phyloP scores from a whole-genome alignment of 2,797 vertebrate species.

The Anguilla megastoma region DNA sequence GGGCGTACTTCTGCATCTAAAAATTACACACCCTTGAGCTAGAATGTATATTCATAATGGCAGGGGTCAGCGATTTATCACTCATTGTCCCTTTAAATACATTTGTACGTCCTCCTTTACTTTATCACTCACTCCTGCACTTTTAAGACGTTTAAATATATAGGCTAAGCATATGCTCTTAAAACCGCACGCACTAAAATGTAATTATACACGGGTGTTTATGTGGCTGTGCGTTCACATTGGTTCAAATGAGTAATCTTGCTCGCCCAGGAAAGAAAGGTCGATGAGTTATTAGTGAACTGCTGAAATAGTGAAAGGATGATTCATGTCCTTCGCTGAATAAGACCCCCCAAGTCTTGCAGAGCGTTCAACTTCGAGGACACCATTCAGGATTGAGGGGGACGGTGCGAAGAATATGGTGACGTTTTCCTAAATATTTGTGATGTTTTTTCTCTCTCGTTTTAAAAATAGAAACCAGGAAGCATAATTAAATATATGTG shows the following conservation, averaged over 20 bases:
- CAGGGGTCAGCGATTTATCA: background rate
- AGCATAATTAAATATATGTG: background rate
- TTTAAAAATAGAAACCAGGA: background rate
- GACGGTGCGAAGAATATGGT: background rate
- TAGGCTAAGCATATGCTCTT: background rate
- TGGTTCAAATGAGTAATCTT: background rate
- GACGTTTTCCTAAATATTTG: background rate
- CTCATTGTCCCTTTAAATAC: background rate
- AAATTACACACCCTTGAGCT: background rate
- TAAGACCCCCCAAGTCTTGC: background rate
- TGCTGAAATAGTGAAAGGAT: background rate
- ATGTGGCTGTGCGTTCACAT: background rate
- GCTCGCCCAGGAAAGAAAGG: background rate
- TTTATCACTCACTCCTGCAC: background rate
- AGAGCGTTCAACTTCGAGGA: background rate
- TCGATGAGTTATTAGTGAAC: background rate
- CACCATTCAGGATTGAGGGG: too few relatives aligned
- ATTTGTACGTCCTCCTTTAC: background rate
- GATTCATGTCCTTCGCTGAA: background rate
- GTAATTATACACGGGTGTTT: background rate
- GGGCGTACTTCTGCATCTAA: conserved; percentile 27
- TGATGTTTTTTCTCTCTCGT: background rate
- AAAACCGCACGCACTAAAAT: background rate
- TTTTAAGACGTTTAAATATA: background rate
- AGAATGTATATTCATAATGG: background rate